Evolutionary conservation across 2,797 vertebrate species (phyloP).

Genomic region (Pipistrellus pygmaeus): DNA sequence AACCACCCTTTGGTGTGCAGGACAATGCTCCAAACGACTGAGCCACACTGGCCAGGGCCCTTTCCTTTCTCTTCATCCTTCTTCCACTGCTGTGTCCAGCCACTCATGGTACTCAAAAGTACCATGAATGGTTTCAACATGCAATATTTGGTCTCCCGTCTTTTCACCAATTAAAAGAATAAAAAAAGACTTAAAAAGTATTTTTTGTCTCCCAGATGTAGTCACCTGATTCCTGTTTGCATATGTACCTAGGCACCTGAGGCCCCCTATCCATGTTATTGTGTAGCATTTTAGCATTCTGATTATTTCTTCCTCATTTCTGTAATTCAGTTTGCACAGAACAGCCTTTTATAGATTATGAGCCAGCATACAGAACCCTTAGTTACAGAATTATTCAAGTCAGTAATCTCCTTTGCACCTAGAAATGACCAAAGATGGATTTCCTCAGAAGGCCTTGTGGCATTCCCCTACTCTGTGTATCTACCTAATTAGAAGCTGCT

Average conservation of each 20-base stretch:
- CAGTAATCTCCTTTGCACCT: background rate
- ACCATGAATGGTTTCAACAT: background rate
- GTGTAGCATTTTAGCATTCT: background rate
- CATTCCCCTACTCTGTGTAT: background rate
- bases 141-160: background rate
- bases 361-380: background rate
- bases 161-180: slow-evolving; percentile 18
- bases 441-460: background rate
- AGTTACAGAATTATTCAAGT: slow-evolving; percentile 30
- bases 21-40: background rate
- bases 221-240: background rate
- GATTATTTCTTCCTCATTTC: background rate
- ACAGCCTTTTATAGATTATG: slow-evolving; percentile 13
- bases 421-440: background rate
- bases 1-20: background rate
- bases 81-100: background rate
- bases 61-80: background rate
- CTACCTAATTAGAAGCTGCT: background rate
- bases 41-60: background rate
- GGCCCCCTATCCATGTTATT: background rate
- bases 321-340: background rate
- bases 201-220: background rate
- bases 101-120: background rate
- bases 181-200: background rate
- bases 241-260: accelerated